phyloP scores from a whole-genome alignment of 2,888 invertebrate genomes.

The Pristionchus mayeri region DNA sequence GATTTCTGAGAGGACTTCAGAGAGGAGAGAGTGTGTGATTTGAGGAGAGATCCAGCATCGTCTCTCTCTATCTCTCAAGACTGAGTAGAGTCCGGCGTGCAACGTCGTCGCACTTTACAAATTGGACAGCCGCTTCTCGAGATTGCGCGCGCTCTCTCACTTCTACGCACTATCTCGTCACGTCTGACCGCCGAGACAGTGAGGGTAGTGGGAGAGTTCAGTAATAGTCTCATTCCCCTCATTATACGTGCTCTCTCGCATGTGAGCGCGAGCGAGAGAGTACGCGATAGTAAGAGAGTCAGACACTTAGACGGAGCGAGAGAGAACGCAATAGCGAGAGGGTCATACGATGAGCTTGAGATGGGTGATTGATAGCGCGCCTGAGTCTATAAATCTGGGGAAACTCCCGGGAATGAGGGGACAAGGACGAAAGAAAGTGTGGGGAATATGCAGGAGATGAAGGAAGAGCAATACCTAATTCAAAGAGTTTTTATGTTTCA shows the following conservation, averaged over 20 bases:
- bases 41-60: no score
- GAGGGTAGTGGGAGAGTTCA: no score
- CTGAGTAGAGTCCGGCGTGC: background rate
- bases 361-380: background rate
- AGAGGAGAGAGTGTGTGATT: no score
- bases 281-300: background rate
- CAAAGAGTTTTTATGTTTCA: no score
- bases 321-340: background rate
- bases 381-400: background rate
- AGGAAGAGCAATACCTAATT: no score
- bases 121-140: constrained; percentile 17
- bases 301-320: background rate
- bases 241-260: background rate
- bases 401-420: background rate
- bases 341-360: background rate
- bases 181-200: background rate
- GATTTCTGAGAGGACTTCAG: no score
- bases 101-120: background rate
- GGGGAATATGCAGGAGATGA: no score
- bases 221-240: no score
- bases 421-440: background rate
- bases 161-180: background rate
- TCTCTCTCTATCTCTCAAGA: no score
- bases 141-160: background rate
- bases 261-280: no score